Percentiles rank a stretch among this genome's conserved stretches.
Conservation (phyloP, 2,888 invertebrate genomes). For the Coenonympha arcania region DNA sequence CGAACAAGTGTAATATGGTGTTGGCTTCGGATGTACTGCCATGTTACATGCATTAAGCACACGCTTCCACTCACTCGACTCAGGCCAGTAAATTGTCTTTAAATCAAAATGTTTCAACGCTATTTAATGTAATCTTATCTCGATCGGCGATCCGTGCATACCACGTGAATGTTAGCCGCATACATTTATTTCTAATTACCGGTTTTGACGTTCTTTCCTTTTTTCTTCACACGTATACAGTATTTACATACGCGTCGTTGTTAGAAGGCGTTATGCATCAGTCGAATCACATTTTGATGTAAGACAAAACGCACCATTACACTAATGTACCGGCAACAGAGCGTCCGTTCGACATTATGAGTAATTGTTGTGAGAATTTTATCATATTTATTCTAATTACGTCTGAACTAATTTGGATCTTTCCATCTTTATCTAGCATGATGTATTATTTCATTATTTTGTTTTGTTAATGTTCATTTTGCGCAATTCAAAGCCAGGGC, state of each 20-base stretch:
- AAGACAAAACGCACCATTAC: slow-evolving; percentile 53
- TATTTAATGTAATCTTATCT: slow-evolving; percentile 70
- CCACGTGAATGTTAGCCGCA: slow-evolving; percentile 65
- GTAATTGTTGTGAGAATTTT: slow-evolving; percentile 64
- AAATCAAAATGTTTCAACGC: slow-evolving; percentile 74
- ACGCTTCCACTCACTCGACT: slow-evolving; percentile 60
- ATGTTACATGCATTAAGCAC: slow-evolving; percentile 61
- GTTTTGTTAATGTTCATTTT: slow-evolving; percentile 54
- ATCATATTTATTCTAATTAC: slow-evolving; percentile 63
- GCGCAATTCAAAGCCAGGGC: slow-evolving; percentile 86
- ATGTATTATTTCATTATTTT: slow-evolving; percentile 69
- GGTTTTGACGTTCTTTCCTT: slow-evolving; percentile 65
- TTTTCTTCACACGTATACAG: slow-evolving; percentile 70
- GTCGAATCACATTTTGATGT: slow-evolving; percentile 64
- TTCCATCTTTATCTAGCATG: slow-evolving; percentile 72
- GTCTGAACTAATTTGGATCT: slow-evolving; percentile 64
- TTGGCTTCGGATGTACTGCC: slow-evolving; percentile 60
- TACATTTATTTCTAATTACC: slow-evolving; percentile 71
- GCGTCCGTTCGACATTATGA: slow-evolving; percentile 60
- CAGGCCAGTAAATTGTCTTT: slow-evolving; percentile 65
- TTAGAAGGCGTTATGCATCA: slow-evolving; percentile 63
- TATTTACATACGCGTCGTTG: slow-evolving; percentile 72
- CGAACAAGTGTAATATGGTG: slow-evolving; percentile 36
- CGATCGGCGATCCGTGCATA: slow-evolving; percentile 65
- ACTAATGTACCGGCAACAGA: slow-evolving; percentile 55